Evolutionary conservation across 2,113 vertebrate species (phyloP).

Genomic region (Balaeniceps rex): DNA sequence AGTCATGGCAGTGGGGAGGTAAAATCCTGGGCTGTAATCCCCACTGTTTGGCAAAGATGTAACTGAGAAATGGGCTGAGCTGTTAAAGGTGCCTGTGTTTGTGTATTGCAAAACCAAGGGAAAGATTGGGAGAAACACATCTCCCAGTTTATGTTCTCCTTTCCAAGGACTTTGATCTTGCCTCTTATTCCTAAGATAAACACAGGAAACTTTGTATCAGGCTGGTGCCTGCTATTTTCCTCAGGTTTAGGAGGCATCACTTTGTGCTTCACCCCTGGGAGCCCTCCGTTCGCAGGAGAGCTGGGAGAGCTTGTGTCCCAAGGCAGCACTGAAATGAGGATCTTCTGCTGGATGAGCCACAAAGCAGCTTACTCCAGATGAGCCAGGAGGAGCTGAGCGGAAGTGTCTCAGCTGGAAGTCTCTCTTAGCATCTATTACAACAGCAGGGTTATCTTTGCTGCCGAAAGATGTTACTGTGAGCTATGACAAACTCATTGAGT

Average conservation of each 20-base stretch:
- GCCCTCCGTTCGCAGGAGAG: background rate
- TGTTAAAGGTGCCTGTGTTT: background rate
- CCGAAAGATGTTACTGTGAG: constrained; percentile 34
- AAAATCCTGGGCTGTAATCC: background rate
- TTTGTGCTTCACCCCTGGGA: background rate
- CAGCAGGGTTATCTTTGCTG: constrained; percentile 46
- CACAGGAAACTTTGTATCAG: background rate
- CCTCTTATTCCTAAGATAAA: background rate
- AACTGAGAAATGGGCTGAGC: background rate
- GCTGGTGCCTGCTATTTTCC: background rate
- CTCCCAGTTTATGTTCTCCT: background rate
- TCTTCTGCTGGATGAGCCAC: constrained; percentile 11
- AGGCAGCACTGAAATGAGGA: background rate
- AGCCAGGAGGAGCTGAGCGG: constrained; percentile 15
- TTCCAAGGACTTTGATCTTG: background rate
- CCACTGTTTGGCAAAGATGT: background rate
- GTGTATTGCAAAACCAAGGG: background rate
- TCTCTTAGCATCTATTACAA: constrained; percentile 51
- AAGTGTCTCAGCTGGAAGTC: constrained; percentile 41
- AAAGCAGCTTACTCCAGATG: constrained; percentile 22
- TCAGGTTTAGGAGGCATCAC: background rate
- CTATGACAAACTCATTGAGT: constrained; percentile 51
- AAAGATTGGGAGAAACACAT: background rate
- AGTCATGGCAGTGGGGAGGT: background rate
- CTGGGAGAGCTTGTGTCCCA: background rate